These are phyloP conservation scores for Dioctria linearis DNA, from an alignment of 2,888 invertebrate species.

Conservation along the genomic window DNA sequence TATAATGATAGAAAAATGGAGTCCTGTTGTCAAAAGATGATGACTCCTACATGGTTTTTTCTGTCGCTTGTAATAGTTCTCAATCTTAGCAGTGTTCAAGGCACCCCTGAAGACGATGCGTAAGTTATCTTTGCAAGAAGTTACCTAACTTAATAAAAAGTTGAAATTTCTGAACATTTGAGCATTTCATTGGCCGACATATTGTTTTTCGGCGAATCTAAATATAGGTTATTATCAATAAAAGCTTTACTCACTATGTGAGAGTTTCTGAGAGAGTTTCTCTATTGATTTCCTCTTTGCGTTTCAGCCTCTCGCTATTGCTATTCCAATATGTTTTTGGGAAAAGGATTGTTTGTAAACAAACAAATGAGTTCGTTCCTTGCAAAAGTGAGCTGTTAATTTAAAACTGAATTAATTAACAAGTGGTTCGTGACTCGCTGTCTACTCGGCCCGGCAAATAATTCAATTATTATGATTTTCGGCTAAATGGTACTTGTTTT, in stretches of 20 bases:
- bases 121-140: constrained; percentile 10
- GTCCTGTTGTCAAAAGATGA: constrained; percentile 69
- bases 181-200: not conserved
- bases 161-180: not conserved
- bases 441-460: no score
- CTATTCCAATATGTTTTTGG: not conserved
- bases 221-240: not conserved
- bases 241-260: not conserved
- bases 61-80: constrained; percentile 60
- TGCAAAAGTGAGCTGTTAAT: not conserved
- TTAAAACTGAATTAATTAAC: not conserved
- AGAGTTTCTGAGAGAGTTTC: not conserved
- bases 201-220: not conserved
- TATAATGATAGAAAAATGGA: constrained; percentile 71
- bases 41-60: constrained; percentile 69
- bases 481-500: no score
- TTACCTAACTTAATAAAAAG: not conserved
- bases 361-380: not conserved
- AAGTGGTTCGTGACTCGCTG: not conserved
- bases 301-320: not conserved
- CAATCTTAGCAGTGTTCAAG: not conserved
- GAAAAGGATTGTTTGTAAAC: not conserved
- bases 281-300: not conserved
- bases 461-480: no score
- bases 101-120: constrained; percentile 29